Conservation (phyloP, 2,113 vertebrate genomes). For the Pygoscelis antarcticus region DNA sequence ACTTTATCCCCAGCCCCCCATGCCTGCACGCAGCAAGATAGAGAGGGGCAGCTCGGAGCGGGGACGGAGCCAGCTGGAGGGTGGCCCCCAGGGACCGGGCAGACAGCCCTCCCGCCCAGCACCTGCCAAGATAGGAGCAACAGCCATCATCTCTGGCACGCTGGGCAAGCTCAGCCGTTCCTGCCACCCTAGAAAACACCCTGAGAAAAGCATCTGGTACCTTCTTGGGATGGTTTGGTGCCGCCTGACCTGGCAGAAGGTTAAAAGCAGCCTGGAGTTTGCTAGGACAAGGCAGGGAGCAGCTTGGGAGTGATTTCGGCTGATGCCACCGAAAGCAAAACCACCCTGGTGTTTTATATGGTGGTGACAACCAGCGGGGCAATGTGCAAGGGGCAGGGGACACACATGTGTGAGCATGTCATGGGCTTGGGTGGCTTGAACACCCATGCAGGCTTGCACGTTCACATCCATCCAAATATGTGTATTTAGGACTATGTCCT, state of each 20-base stretch:
- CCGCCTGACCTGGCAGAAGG: neutral
- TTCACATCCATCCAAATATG: fast-evolving
- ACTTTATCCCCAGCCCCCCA: neutral
- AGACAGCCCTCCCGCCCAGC: neutral
- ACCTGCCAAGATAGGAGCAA: neutral
- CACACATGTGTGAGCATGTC: fast-evolving
- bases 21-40: neutral
- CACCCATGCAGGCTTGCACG: fast-evolving
- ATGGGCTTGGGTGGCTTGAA: neutral
- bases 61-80: neutral
- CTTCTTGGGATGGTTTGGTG: neutral
- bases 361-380: neutral
- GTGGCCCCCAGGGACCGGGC: neutral
- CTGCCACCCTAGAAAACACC: neutral
- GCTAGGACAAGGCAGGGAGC: neutral
- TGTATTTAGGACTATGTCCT: neutral
- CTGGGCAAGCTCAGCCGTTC: neutral
- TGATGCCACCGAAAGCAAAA: neutral
- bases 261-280: neutral
- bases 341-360: neutral
- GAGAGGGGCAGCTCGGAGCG: neutral
- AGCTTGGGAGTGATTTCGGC: neutral
- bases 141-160: neutral
- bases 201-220: neutral
- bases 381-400: fast-evolving